Evolutionary conservation across 2,888 invertebrate genomes (phyloP), one percentile per base, ranked within the genome.

Genomic region (Cheilosia vulpina): DNA sequence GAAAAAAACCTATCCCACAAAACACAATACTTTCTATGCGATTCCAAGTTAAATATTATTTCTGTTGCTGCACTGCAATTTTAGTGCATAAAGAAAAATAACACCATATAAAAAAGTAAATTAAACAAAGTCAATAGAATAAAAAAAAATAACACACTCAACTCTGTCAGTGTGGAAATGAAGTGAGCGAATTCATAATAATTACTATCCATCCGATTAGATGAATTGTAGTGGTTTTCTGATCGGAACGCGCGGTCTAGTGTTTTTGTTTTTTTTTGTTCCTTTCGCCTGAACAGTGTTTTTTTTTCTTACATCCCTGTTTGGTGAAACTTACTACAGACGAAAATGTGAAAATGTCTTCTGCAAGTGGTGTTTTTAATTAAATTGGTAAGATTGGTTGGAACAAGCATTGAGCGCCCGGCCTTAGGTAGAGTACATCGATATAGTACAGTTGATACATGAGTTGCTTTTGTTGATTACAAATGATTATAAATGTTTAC

Each of bases 11-110:
- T 15, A 63, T 31, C 47, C 15, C 15, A 21, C 19, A 43, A 58
- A 41, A 57, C 15, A 55, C 65, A 58, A 66, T 65, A 66, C 41
- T 72, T 72, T 71, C 60, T 77, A 72, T 80, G 72, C 77, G 68
- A 72, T 73, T 78, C 65, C 55, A 68, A 73, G 66, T 83, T 50
- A 83, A 83, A 78, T 78, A 83, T 72, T 72, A 78, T 83, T 68
- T 83, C 68, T 68, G 57, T 83, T 72, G 65, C 75, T 82, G 66
- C 38, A 71, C 68, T 81, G 69, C 75, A 69, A 68, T 68, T 60
- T 80, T 34, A 41, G 66, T 68, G 53, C 69, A 65, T 15, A 68
- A 34, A 66, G 55, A 43, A 58, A 66, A 41, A 38, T 60, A 50
- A 60, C 72, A 43, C 41, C 50, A 50, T 63, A 63, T 21, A 63